phyloP scores from a whole-genome alignment of 37 sponge, comb jelly and placozoan species.

The Hormiphora californensis region DNA sequence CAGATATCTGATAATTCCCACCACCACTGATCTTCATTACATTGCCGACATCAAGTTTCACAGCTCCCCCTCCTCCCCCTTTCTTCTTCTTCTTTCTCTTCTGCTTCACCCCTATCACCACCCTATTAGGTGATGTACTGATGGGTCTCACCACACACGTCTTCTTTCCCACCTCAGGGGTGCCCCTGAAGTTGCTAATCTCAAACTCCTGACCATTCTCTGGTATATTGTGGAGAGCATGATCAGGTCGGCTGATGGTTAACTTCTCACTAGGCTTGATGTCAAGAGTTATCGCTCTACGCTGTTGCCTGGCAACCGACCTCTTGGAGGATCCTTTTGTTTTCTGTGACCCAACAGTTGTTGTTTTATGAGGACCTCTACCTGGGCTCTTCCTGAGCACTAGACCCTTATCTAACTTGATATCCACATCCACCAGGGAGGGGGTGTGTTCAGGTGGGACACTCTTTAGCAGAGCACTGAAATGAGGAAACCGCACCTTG shows the following conservation, averaged over 20 bases:
- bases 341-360: neutral
- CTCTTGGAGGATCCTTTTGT: neutral
- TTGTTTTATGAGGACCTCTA: neutral
- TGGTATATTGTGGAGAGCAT: neutral
- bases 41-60: no score
- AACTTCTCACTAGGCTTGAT: neutral
- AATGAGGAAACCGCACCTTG: neutral
- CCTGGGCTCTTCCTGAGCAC: neutral
- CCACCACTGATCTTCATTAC: no score
- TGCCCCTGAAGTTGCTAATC: neutral
- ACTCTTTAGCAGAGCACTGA: neutral
- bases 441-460: neutral
- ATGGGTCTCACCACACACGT: conserved; percentile 15
- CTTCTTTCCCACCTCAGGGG: neutral
- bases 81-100: no score
- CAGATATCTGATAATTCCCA: no score
- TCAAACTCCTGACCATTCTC: neutral
- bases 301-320: neutral
- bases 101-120: no score
- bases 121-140: no score
- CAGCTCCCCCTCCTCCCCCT: no score
- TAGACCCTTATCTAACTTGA: neutral
- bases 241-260: neutral
- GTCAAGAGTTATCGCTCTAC: neutral
- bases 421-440: neutral